A percentile compares a stretch with the other conserved stretches of the same genome.
Conservation (phyloP, 2,888 invertebrate genomes). For the Macaria notata region DNA sequence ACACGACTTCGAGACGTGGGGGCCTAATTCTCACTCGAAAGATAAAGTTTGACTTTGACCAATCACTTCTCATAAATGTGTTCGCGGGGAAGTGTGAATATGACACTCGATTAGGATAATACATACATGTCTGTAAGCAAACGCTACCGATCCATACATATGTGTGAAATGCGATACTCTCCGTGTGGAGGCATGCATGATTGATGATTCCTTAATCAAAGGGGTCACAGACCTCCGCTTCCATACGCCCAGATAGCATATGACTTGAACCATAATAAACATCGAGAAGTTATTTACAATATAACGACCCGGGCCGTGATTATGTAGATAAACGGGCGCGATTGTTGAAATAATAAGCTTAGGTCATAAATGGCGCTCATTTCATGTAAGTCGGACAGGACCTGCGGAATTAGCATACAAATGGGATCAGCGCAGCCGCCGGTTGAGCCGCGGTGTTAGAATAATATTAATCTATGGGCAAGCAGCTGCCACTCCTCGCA, state of each 20-base stretch:
- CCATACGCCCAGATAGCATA: conserved; percentile 53
- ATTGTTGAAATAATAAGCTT: conserved; percentile 30
- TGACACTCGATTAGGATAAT: conserved; percentile 41
- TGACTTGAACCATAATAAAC: conserved; percentile 61
- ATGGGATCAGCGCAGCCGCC: conserved; percentile 53
- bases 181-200: conserved; percentile 60
- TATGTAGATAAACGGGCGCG: conserved; percentile 21
- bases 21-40: conserved; percentile 8
- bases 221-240: conserved; percentile 61
- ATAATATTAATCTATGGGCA: conserved; percentile 63
- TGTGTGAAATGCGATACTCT: conserved; percentile 68
- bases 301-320: conserved; percentile 18
- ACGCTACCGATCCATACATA: conserved; percentile 42
- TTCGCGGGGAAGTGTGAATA: conserved; percentile 26
- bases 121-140: conserved; percentile 36
- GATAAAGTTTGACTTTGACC: conserved; percentile 24
- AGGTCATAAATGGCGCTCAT: conserved; percentile 31
- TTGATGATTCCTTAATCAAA: conserved; percentile 78
- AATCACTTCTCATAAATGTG: conserved; percentile 31
- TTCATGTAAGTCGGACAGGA: conserved; percentile 28
- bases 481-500: conserved; percentile 60
- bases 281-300: conserved; percentile 40
- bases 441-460: conserved; percentile 58
- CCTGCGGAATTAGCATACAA: conserved; percentile 55
- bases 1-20: conserved; percentile 16